A percentile compares a stretch with the other conserved stretches of the same genome.
Evolutionary conservation across 1,140 invertebrate genomes (phyloP).

Genomic region (Venturia canescens): DNA sequence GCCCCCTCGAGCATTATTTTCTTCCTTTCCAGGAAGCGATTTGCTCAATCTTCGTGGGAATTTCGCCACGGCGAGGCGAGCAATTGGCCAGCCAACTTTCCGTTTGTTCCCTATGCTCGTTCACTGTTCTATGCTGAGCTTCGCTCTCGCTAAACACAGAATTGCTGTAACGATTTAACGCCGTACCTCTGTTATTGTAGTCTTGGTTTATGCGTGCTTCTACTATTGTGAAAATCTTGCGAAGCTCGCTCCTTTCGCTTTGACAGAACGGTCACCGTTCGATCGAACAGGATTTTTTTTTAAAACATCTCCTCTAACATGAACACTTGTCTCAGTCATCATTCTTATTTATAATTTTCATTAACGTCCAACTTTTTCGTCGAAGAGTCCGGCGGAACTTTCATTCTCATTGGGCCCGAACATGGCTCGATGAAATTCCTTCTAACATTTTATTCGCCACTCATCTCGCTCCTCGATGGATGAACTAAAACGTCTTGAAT

Average conservation of each 20-base stretch:
- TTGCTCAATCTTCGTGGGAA: constrained; percentile 46
- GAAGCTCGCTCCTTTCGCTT: too few relatives aligned
- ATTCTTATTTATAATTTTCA: too few relatives aligned
- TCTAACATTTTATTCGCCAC: too few relatives aligned
- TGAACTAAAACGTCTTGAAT: background rate
- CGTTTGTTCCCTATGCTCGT: background rate
- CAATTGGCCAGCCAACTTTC: background rate
- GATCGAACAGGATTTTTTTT: too few relatives aligned
- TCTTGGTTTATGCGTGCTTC: constrained; percentile 18
- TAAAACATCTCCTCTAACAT: too few relatives aligned
- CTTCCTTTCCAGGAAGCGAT: constrained; percentile 45
- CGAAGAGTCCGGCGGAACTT: too few relatives aligned
- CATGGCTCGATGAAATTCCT: too few relatives aligned
- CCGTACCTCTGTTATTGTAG: background rate
- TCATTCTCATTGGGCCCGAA: too few relatives aligned
- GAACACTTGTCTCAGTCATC: too few relatives aligned
- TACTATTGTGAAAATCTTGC: background rate
- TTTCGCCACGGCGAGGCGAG: constrained; percentile 26
- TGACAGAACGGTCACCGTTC: too few relatives aligned
- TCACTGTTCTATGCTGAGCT: background rate
- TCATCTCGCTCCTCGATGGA: too few relatives aligned
- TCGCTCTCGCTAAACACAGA: background rate
- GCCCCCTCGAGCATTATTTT: constrained; percentile 28
- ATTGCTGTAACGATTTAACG: constrained; percentile 34
- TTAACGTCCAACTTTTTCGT: too few relatives aligned